Evolutionary conservation across 2,113 vertebrate genomes (phyloP).

Genomic region (Dendropsophus ebraccatus): DNA sequence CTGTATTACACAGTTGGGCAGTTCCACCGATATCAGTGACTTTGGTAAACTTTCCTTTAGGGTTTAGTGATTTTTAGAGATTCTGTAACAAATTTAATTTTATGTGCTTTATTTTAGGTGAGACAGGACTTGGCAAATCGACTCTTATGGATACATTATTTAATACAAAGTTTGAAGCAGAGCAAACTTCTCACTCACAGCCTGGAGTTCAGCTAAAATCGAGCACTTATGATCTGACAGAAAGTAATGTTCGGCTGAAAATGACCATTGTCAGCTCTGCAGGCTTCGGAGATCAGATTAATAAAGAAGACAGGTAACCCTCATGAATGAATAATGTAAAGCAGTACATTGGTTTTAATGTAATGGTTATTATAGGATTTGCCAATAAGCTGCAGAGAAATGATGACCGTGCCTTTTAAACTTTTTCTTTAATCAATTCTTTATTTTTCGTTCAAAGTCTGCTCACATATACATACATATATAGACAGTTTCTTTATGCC

Average conservation of each 20-base stretch:
- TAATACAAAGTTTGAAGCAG: slow-evolving; percentile 96
- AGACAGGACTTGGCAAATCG: slow-evolving; percentile 96
- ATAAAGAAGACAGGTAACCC: slow-evolving; percentile 98
- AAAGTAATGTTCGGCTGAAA: slow-evolving; percentile 94
- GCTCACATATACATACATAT: too few relatives aligned
- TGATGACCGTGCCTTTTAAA: too few relatives aligned
- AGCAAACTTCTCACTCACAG: slow-evolving; percentile 90
- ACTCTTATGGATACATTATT: slow-evolving; percentile 98
- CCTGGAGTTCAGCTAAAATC: slow-evolving; percentile 93
- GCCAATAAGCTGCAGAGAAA: too few relatives aligned
- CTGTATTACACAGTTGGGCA: too few relatives aligned
- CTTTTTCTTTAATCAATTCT: too few relatives aligned
- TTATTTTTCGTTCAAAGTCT: too few relatives aligned
- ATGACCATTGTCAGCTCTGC: slow-evolving; percentile 92
- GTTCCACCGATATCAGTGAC: too few relatives aligned
- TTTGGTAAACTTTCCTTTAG: too few relatives aligned
- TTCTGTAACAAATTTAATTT: slow-evolving; percentile 6
- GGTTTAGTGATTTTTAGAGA: neutral
- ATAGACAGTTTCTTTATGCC: too few relatives aligned
- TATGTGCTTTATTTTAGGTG: slow-evolving; percentile 75
- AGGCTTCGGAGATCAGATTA: slow-evolving; percentile 96
- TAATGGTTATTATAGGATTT: too few relatives aligned
- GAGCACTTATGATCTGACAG: slow-evolving; percentile 92
- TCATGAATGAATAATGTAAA: too few relatives aligned
- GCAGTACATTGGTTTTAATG: neutral